Evolutionary conservation across 2,888 invertebrate genomes (phyloP), one percentile per base, ranked within the genome.

Genomic region (Quadroppia sp.): DNA sequence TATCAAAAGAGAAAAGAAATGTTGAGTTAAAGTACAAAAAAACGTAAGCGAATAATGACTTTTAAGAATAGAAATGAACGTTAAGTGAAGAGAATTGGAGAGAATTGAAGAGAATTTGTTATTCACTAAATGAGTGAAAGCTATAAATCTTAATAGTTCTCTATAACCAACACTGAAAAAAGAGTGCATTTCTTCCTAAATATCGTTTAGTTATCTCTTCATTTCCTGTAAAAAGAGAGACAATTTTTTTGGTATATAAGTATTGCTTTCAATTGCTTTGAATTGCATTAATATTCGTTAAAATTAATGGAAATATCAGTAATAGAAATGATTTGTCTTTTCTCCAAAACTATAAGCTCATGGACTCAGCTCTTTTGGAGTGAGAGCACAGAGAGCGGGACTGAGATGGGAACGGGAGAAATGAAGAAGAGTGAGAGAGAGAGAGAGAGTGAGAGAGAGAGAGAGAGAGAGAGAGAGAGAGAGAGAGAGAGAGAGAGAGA

Each of bases 61-160:
- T 69, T 69, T 69, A 69, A 69, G 69, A 69, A 69, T 45, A 69
- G 69, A 69, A 69, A 69, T 69, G 69, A 69, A 45, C 28, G 40
- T 69, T 69, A 69, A 69, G 69, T 69, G 40, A 30, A 59, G 59
- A 28, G 25, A 59, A 30, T 53, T 53, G 23, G 17, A 45, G 36
- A 11, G 36, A 61, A 32, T 15, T 48, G 56, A 7, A 67, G 67
- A 20, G 42, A 69, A 69, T 69, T 69, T 69, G 69, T 69, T 69
- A 69, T 69, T 69, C 69, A 69, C 69, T 28, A 45, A 69, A 69
- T 69, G 69, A 69, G 69, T 45, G 25, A 69, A 69, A 42, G 45
- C 69, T 25, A 69, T 69, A 69, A 69, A 69, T 69, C 69, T 69
- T 69, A 69, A 69, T 69, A 67, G 69, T 69, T 69, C 69, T 69